phyloP scores from a whole-genome alignment of 2,113 vertebrate genomes.

The Chamaea fasciata region DNA sequence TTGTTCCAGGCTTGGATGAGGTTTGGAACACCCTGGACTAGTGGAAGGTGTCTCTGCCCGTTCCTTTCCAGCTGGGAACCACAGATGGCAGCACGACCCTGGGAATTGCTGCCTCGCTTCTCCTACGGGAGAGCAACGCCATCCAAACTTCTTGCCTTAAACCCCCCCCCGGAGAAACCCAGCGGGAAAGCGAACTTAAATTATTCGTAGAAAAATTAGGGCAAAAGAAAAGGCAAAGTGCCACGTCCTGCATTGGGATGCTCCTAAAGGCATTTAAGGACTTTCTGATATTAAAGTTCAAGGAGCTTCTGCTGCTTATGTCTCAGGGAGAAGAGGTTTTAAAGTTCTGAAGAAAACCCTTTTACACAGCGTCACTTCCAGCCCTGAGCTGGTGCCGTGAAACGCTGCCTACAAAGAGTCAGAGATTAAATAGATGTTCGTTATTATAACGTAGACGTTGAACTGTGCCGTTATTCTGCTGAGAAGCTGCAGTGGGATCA shows the following conservation, averaged over 20 bases:
- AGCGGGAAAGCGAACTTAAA: neutral
- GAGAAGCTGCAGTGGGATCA: neutral
- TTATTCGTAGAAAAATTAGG: neutral
- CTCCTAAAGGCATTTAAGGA: neutral
- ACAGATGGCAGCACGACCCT: constrained; percentile 49
- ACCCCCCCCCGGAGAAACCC: neutral
- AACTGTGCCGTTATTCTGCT: neutral
- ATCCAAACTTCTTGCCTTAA: neutral
- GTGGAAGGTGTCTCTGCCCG: neutral
- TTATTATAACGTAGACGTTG: neutral
- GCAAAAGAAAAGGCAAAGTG: neutral
- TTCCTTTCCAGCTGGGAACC: neutral
- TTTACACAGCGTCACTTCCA: neutral
- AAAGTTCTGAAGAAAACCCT: neutral
- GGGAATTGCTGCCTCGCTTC: neutral
- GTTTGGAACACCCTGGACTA: neutral
- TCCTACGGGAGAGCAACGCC: accelerated
- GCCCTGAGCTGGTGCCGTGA: neutral
- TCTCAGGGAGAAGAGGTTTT: neutral
- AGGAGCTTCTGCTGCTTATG: neutral
- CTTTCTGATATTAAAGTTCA: neutral
- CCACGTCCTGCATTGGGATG: no score
- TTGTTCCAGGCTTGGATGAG: neutral
- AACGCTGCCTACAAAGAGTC: accelerated
- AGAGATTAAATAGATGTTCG: neutral